These are phyloP conservation scores for Diorhabda sublineata DNA, from an alignment of 1,140 invertebrate genomes.

Conservation along the genomic window DNA sequence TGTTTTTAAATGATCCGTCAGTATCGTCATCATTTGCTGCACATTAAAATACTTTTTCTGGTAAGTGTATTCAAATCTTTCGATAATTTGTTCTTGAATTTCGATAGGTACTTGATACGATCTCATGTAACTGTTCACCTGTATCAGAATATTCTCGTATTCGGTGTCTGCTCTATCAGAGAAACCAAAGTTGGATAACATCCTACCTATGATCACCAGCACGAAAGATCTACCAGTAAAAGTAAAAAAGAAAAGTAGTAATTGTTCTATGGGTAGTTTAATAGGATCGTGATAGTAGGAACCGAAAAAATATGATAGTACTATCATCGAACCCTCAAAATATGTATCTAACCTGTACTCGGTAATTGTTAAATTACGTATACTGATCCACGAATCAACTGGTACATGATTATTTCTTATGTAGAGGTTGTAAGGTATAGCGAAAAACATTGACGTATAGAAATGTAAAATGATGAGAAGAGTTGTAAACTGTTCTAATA, in stretches of 20 bases:
- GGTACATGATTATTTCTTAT: background rate
- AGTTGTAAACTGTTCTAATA: no score
- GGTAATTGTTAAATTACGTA: background rate
- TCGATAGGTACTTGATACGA: background rate
- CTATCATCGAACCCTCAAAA: background rate
- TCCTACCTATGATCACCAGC: background rate
- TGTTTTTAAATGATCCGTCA: background rate
- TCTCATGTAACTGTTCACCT: background rate
- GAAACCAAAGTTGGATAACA: background rate
- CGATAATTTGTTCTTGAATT: background rate
- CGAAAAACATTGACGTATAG: background rate
- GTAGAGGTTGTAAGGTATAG: background rate
- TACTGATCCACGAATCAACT: background rate
- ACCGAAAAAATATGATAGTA: background rate
- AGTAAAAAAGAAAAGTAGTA: background rate
- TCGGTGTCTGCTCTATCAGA: background rate
- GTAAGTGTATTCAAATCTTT: conserved; percentile 1
- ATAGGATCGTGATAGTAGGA: background rate
- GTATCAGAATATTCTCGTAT: background rate
- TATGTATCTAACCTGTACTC: background rate
- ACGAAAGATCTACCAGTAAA: background rate
- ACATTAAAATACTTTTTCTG: conserved; percentile 1
- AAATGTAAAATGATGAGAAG: background rate
- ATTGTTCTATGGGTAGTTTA: background rate
- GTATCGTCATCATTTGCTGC: background rate